Evolutionary conservation across 2,113 vertebrate species (phyloP), one percentile per base, ranked within the genome.

Genomic region (Cyanocitta stelleri): DNA sequence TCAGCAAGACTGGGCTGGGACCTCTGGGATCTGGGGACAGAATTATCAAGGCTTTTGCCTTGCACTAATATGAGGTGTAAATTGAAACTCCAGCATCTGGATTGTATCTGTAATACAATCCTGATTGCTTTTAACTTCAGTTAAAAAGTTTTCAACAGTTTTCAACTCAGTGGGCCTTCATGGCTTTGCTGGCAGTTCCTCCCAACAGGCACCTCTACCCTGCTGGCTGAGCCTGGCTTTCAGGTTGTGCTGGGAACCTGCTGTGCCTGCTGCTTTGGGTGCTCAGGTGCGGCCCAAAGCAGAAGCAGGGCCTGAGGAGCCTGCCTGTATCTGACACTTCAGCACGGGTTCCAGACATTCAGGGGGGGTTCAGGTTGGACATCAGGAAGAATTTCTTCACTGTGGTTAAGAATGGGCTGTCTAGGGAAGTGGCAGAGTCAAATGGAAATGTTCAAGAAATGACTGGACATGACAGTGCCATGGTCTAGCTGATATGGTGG

Each of bases 381-480:
- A 35, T 35, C 17, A 48, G 79, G 24, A 55, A 32, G 26, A 54
- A 55, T 69, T 48, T 69, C 20, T 68, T 62, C 26, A 61, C 39
- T 48, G 3, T 75, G 16, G 30, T 55, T 62, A 55, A 48, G 19
- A 75, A 46, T 1, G 0, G 39, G 21, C n/a, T 76, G n/a, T 11
- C n/a, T 11, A 68, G 30, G 54, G 39, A 30, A 54, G 54, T 41
- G 30, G 23, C 33, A n/a, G 23, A 16, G 37, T 59, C 54, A 8
- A 33, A 13, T 39, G 54, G n/a, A 68, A 76, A 6, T 16, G 41
- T 48, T 54, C 69, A 62, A 32, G 30, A 21, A 68, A 52, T 48
- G 39, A 35, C n/a, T 48, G 29, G 14, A 27, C 0, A 0, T 48
- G 48, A 30, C 48, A 62, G 8, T 55, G n/a, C 24, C 15, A 4